A percentile compares a stretch with the other conserved stretches of the same genome.
Evolutionary conservation across 2,797 vertebrate genomes (phyloP).

Genomic region (Gambusia yucatana): DNA sequence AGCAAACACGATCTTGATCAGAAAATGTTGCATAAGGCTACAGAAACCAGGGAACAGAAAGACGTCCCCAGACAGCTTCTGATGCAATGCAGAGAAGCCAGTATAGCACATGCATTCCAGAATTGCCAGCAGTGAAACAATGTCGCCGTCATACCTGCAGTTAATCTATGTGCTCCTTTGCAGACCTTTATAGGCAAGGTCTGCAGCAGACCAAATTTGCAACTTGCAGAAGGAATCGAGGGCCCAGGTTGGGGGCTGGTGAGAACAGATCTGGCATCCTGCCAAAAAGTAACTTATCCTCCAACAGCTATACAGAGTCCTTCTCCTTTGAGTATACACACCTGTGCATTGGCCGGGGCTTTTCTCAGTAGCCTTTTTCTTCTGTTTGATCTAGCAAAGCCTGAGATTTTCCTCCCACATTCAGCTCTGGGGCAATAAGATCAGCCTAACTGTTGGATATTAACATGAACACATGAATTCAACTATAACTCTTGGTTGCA

Average conservation of each 20-base stretch:
- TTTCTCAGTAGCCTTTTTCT: slow-evolving; percentile 37
- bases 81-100: not conserved
- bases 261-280: slow-evolving; percentile 53
- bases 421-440: slow-evolving; percentile 22
- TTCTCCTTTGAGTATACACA: slow-evolving; percentile 56
- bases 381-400: slow-evolving; percentile 50
- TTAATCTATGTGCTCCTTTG: slow-evolving; percentile 17
- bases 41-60: not conserved
- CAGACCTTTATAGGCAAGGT: slow-evolving; percentile 19
- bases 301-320: slow-evolving; percentile 17
- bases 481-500: not conserved
- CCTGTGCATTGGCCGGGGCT: slow-evolving; percentile 53
- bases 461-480: slow-evolving; percentile 22
- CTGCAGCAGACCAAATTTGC: slow-evolving; percentile 34
- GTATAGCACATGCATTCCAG: not conserved
- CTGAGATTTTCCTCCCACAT: slow-evolving; percentile 22
- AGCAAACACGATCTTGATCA: not conserved
- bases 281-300: slow-evolving; percentile 45
- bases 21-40: slow-evolving; percentile 2
- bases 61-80: not conserved
- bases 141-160: slow-evolving; percentile 4
- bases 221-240: slow-evolving; percentile 48
- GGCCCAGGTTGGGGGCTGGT: slow-evolving; percentile 16
- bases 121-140: slow-evolving; percentile 5
- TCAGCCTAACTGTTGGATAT: slow-evolving; percentile 22